Evolutionary conservation across 1,140 invertebrate species (phyloP), one percentile per base, ranked within the genome.

Genomic region (Apis florea): DNA sequence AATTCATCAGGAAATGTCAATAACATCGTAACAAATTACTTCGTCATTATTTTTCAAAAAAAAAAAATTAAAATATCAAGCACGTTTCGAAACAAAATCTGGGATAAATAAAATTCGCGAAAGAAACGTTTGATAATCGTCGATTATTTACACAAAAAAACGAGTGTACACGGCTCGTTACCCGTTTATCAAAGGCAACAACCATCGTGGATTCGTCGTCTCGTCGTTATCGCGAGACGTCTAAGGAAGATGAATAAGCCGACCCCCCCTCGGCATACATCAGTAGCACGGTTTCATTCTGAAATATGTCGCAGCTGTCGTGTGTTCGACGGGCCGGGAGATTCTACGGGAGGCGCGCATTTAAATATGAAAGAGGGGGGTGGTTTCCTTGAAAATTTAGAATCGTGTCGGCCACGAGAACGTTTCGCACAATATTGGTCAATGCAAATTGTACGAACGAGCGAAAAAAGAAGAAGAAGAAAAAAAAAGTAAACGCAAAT

Each of bases 281-380:
- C 53, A n/a, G 21, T 11, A 58, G 56, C 68, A 59, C 67, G 79
- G 81, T 83, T 83, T 83, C 81, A 78, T 79, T 66, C 74, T 79
- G 75, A 83, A 83, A 83, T 83, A 83, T 78, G 81, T 83, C 81
- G 81, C 75, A 79, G 68, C 67, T 83, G 81, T 79, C 81, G 53
- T 58, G 75, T 79, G 80, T 82, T 76, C 72, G 68, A 77, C 70
- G 68, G 40, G 59, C 68, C 73, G 86, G 89, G 83, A 66, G 81
- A 78, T 83, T 78, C 75, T 53, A 83, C n/a, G 58, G 82, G 84
- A 90, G 83, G 86, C 85, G 86, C 79, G 67, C 87, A 89, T 91
- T 91, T 91, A 90, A 91, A 90, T 90, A 89, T 90, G 90, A 91
- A 89, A 90, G 90, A 90, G 81, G 83, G 49, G 31, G 31, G 31